Evolutionary conservation across 2,888 invertebrate species (phyloP).

Genomic region (Meteorus cinctellus): DNA sequence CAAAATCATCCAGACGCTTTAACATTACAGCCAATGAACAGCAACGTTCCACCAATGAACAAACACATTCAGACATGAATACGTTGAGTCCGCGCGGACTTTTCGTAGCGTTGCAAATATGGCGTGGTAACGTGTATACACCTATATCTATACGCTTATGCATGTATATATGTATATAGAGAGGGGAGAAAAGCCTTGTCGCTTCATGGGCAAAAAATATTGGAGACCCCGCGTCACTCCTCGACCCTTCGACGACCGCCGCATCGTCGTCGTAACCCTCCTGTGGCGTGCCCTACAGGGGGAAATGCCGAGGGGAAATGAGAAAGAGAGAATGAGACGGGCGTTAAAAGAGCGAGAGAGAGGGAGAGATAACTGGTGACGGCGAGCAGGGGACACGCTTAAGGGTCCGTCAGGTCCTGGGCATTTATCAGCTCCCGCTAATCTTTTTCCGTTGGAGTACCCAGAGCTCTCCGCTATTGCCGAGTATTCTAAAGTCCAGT

Average conservation of each 20-base stretch:
- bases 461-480: conserved; percentile 8
- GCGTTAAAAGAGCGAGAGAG: not conserved
- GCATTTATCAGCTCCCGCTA: conserved; percentile 63
- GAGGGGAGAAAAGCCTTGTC: conserved; percentile 40
- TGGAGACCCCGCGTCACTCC: conserved; percentile 67
- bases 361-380: not conserved
- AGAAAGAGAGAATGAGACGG: not conserved
- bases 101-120: not conserved
- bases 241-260: conserved; percentile 40
- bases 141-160: not conserved
- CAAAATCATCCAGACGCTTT: conserved; percentile 56
- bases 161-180: not conserved
- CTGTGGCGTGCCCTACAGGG: conserved; percentile 1
- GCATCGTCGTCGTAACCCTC: conserved; percentile 14
- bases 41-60: conserved; percentile 6
- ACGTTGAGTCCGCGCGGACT: conserved; percentile 46
- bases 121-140: conserved; percentile 4
- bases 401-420: conserved; percentile 50
- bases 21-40: conserved; percentile 61
- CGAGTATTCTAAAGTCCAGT: conserved; percentile 5
- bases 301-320: not conserved
- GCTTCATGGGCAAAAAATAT: conserved; percentile 68
- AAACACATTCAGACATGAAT: not conserved
- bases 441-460: conserved; percentile 64
- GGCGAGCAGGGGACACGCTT: conserved; percentile 36